Evolutionary conservation across 2,888 invertebrate genomes (phyloP), one percentile per base, ranked within the genome.

Genomic region (Drosophila pegasa): DNA sequence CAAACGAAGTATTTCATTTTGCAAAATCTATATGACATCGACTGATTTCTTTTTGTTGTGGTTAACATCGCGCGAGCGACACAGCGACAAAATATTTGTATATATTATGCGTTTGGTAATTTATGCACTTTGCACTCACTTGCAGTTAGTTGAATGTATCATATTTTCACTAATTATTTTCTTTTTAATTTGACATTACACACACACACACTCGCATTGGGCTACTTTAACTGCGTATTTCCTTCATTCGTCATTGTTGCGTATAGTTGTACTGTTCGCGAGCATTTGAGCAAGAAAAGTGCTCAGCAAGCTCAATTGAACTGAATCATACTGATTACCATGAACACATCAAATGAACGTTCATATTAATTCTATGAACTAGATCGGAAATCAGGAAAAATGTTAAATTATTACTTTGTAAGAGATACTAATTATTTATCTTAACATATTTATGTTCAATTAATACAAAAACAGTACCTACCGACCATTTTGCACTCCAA

Each of bases 1-100:
- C 58, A 56, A 62, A 78, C 69, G 67, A 69, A 80, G 61, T 63
- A 70, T 77, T 86, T 87, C 85, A 86, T 86, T 89, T 80, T 87
- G 83, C 76, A 54, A 71, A 78, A 65, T 79, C 40, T 65, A 16
- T 64, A 37, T 60, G 60, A 51, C 40, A 20, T 40, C 45, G 55
- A 43, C 58, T 65, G 52, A 16, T 31, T 16, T 54, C 33, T 60
- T 61, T 12, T 51, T 67, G 45, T 57, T 74, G 40, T 50, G 56
- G 37, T 65, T 59, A 35, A 62, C 77, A 77, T 77, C 54, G 63
- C 48, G 70, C 52, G 45, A 45, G 14, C 43, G 18, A 27, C 9
- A 60, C 31, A 35, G 60, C 50, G 50, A 45, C 59, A 66, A 54
- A 35, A 54, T 43, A 60, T 33, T 10, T 52, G 56, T 45, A 60